Conservation (phyloP, 2,113 vertebrate genomes). For the Embiotoca jacksoni region DNA sequence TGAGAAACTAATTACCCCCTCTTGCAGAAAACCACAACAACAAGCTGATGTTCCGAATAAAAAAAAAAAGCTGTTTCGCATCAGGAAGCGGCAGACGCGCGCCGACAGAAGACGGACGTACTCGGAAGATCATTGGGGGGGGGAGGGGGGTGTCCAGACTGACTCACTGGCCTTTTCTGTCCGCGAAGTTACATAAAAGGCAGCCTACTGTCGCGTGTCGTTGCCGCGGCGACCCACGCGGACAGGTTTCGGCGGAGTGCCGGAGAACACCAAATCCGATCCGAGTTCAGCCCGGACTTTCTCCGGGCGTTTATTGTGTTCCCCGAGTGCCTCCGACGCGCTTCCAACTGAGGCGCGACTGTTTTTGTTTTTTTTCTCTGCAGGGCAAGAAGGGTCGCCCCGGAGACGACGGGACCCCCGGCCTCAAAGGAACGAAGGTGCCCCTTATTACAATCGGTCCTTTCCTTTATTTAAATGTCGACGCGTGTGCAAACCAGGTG, state of each 20-base stretch:
- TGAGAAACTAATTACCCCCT: constrained; percentile 55
- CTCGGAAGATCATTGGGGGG: background rate
- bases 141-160: too few relatives aligned
- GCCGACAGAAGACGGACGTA: constrained; percentile 6
- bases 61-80: constrained; percentile 69
- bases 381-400: constrained; percentile 92
- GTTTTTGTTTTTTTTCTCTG: background rate
- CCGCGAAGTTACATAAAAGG: too few relatives aligned
- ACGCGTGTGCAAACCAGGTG: background rate
- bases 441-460: background rate
- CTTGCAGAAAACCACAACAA: background rate
- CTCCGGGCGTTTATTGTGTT: too few relatives aligned
- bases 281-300: too few relatives aligned
- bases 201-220: too few relatives aligned
- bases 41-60: constrained; percentile 50
- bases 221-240: too few relatives aligned
- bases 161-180: too few relatives aligned
- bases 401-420: constrained; percentile 88
- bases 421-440: constrained; percentile 89
- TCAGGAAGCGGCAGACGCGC: constrained; percentile 32
- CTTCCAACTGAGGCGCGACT: too few relatives aligned
- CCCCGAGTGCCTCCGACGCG: too few relatives aligned
- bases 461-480: background rate
- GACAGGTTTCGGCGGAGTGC: too few relatives aligned
- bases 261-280: too few relatives aligned